Base-by-base conservation (phyloP, 2,113 vertebrate species). In the Archocentrus centrarchus region DNA sequence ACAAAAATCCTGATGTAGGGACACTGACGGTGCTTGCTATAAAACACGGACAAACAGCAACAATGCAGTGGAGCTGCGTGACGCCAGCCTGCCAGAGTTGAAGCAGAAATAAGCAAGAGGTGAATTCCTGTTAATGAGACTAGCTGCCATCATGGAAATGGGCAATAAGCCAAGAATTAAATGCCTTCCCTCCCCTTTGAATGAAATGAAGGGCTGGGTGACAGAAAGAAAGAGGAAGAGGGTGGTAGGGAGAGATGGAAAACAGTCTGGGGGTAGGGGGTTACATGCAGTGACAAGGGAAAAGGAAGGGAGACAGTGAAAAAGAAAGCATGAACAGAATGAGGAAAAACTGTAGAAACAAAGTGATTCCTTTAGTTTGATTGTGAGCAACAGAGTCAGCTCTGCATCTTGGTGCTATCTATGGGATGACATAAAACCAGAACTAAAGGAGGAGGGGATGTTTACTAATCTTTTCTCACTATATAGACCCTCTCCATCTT, bases 91-190 rank as follows among this genome's bases (percentile, higher is more conserved):
- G 60, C 35, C 35, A 61, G 59, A 37, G 75, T 22, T 57, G 50
- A 86, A 87, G 78, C 79, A 86, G 44, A 89, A 87, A 81, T 39
- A 86, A 76, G 18, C 59, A 86, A 60, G 81, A 83, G 84, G 90
- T 75, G 85, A 89, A 81, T 61, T 75, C 75, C 80, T 39, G 63
- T 87, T 87, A 88, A 92, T 86, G 86, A 94, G 68, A 81, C 24
- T 39, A 80, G 84, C 88, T 90, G 88, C 86, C 86, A 89, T 89
- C 77, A 89, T 24, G 84, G 88, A 88, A 87, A 55, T 3, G 93
- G 97, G 96, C 91, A 44, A 2, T 30, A 62, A 63, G 95, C 95
- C 96, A 96, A 91, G 83, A 93, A 86, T 91, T 82, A 96, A 95
- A 96, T 94, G 86, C 93, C 94, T 92, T 94, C 84, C 87, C 76